A percentile compares a stretch with the other conserved stretches of the same genome.
Conservation (phyloP, 1,140 invertebrate genomes). For the Penaeus chinensis region DNA sequence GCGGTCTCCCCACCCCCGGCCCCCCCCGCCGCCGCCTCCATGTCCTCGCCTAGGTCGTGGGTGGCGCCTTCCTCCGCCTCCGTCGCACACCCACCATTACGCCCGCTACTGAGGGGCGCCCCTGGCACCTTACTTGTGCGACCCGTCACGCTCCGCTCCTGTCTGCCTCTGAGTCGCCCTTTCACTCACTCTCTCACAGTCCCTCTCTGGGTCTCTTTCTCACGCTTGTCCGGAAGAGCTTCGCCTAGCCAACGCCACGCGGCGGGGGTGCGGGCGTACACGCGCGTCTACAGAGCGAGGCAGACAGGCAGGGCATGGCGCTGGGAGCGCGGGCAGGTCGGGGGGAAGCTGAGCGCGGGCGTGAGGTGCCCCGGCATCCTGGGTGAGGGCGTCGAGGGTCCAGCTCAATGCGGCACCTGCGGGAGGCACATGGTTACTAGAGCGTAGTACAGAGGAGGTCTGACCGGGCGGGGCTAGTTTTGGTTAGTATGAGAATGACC, state of each 20-base stretch:
- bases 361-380: constrained; percentile 41
- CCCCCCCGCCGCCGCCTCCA: constrained; percentile 18
- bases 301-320: constrained; percentile 40
- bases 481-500: too few relatives aligned
- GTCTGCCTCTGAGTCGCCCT: constrained; percentile 9
- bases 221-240: background rate
- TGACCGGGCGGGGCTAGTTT: too few relatives aligned
- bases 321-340: constrained; percentile 25
- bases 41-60: constrained; percentile 19
- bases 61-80: constrained; percentile 13
- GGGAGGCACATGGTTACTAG: background rate
- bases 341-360: constrained; percentile 37
- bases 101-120: background rate
- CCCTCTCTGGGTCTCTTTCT: constrained; percentile 8
- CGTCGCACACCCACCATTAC: constrained; percentile 29
- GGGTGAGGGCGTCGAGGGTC: constrained; percentile 13
- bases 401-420: constrained; percentile 42
- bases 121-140: background rate
- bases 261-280: constrained; percentile 37
- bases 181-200: constrained; percentile 26
- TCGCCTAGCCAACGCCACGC: constrained; percentile 42
- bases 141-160: constrained; percentile 13
- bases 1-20: constrained; percentile 20
- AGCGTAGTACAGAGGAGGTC: too few relatives aligned
- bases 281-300: constrained; percentile 35